These are phyloP conservation scores for Cotesia vestalis DNA, from an alignment of 1,140 invertebrate genomes.

Conservation along the genomic window DNA sequence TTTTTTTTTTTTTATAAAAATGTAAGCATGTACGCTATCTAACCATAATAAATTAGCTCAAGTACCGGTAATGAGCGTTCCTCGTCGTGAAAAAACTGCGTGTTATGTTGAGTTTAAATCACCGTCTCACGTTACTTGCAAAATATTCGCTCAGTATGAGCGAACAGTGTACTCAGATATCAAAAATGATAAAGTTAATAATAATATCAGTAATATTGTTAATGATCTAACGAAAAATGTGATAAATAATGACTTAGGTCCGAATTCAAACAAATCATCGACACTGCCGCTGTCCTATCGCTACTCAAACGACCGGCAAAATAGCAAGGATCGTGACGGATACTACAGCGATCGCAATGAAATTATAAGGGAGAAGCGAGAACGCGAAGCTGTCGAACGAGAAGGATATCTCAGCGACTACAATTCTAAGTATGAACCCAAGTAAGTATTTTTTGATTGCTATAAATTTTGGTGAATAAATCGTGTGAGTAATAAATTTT, in stretches of 20 bases:
- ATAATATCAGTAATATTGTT: slow-evolving; percentile 2
- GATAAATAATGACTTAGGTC: slow-evolving; percentile 46
- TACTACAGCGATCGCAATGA: slow-evolving; percentile 90
- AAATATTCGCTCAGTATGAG: slow-evolving; percentile 30
- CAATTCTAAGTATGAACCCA: slow-evolving; percentile 74
- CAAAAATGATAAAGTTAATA: slow-evolving; percentile 10
- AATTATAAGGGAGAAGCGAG: slow-evolving; percentile 74
- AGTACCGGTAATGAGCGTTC: slow-evolving; percentile 34
- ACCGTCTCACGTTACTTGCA: slow-evolving; percentile 30
- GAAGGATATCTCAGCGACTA: slow-evolving; percentile 87
- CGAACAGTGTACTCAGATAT: slow-evolving; percentile 13
- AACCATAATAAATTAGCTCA: slow-evolving; percentile 24
- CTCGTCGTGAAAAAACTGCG: slow-evolving; percentile 23
- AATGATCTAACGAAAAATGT: slow-evolving; percentile 17
- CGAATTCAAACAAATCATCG: slow-evolving; percentile 75
- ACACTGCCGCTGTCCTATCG: slow-evolving; percentile 75
- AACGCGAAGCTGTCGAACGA: slow-evolving; percentile 72
- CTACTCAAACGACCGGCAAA: slow-evolving; percentile 67
- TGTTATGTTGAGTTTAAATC: slow-evolving; percentile 34
- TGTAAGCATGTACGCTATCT: slow-evolving; percentile 24
- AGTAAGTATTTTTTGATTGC: slow-evolving; percentile 26
- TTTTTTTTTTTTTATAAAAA: slow-evolving; percentile 10
- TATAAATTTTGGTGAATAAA: slow-evolving; percentile 10
- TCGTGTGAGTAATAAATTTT: background rate
- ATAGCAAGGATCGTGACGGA: slow-evolving; percentile 77